Conservation (phyloP, 2,113 vertebrate species). For the Chamaetylas fuelleborni region DNA sequence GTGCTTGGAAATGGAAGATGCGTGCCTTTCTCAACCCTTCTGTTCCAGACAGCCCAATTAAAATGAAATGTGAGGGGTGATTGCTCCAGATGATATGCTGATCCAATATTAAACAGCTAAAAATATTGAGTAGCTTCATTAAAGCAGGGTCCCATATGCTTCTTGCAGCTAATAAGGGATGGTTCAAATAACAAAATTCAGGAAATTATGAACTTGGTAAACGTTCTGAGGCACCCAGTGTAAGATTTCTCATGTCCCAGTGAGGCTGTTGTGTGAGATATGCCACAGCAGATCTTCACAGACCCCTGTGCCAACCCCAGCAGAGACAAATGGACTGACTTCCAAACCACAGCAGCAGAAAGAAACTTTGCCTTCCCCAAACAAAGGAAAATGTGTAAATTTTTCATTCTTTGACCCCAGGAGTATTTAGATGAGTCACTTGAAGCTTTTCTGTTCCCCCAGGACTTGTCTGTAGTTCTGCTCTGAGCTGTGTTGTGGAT, state of each 20-base stretch:
- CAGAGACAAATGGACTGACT: neutral
- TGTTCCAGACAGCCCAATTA: conserved; percentile 44
- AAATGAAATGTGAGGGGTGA: conserved; percentile 14
- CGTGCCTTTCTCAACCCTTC: conserved; percentile 28
- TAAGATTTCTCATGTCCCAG: neutral
- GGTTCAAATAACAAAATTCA: conserved; percentile 6
- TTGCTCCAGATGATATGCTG: conserved; percentile 38
- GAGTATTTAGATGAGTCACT: neutral
- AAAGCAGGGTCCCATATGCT: conserved; percentile 14
- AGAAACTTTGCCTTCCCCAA: neutral
- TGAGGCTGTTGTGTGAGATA: neutral
- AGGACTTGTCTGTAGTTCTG: neutral
- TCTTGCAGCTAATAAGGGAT: conserved; percentile 32
- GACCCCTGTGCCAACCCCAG: neutral
- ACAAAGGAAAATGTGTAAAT: neutral
- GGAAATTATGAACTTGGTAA: conserved; percentile 14
- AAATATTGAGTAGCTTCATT: conserved; percentile 46
- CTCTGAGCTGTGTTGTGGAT: neutral
- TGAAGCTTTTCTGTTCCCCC: neutral
- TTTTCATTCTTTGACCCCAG: neutral
- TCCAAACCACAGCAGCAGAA: neutral
- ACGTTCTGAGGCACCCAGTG: neutral
- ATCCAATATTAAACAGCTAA: conserved; percentile 49
- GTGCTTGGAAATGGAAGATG: conserved; percentile 5
- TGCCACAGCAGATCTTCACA: neutral